Evolutionary conservation across 23 tunicate genomes (phyloP).

Genomic region (Halocynthia aurantium): DNA sequence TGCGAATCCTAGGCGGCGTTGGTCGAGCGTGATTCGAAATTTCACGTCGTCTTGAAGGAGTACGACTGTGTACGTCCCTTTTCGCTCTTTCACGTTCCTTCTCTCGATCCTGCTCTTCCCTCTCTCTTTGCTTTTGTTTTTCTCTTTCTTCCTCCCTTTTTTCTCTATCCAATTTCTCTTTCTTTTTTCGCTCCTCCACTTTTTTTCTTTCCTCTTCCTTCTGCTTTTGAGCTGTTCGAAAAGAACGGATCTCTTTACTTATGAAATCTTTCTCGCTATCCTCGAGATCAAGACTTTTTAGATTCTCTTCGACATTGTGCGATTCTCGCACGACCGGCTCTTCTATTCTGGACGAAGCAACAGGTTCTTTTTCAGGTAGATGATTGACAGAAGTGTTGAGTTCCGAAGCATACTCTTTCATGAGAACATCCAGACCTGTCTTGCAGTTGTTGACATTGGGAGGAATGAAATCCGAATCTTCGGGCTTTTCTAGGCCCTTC

Average conservation of each 20-base stretch:
- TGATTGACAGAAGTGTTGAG: constrained; percentile 29
- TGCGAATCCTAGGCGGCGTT: constrained; percentile 9
- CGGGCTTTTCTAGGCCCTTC: constrained; percentile 38
- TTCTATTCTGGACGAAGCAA: constrained; percentile 30
- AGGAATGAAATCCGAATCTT: constrained; percentile 21
- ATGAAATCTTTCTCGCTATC: constrained; percentile 74
- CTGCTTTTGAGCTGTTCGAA: constrained; percentile 78
- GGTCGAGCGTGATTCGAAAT: constrained; percentile 3
- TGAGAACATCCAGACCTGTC: constrained; percentile 29
- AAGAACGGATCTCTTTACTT: constrained; percentile 85
- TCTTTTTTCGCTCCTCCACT: constrained; percentile 20
- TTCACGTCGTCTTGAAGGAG: constrained; percentile 8
- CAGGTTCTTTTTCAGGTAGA: constrained; percentile 25
- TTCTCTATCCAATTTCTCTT: background rate
- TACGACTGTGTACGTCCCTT: constrained; percentile 8
- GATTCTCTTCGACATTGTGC: constrained; percentile 71
- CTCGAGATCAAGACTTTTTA: constrained; percentile 64
- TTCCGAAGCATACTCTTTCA: constrained; percentile 62
- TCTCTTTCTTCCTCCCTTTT: constrained; percentile 18
- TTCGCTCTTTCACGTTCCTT: constrained; percentile 27
- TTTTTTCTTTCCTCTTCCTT: constrained; percentile 20
- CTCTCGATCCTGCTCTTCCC: constrained; percentile 41
- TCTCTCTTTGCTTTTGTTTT: constrained; percentile 16
- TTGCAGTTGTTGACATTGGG: constrained; percentile 46
- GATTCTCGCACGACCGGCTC: constrained; percentile 65